Percentiles rank a stretch among this genome's conserved stretches.
Evolutionary conservation across 2,797 vertebrate genomes (phyloP).

Genomic region (Notolepis coatsorum): DNA sequence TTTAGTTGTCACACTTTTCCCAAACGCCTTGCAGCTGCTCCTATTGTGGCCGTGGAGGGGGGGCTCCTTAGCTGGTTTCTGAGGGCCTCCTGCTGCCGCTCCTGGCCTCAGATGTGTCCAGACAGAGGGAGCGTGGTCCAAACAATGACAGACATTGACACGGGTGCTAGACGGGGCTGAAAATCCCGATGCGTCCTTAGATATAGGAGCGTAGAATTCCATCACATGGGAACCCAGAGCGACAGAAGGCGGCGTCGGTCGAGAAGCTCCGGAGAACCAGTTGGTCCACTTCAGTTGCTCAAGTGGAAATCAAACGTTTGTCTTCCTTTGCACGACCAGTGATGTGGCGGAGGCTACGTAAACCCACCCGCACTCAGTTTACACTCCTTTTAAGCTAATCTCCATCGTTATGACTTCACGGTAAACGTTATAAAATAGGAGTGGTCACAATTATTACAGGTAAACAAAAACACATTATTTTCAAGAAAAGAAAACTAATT

Average conservation of each 20-base stretch:
- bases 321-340: not conserved
- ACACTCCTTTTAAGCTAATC: too few species aligned
- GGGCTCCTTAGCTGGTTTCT: slow-evolving; percentile 65
- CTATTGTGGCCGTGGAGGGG: slow-evolving; percentile 76
- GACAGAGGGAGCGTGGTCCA: slow-evolving; percentile 59
- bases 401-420: too few species aligned
- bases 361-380: too few species aligned
- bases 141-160: slow-evolving; percentile 73
- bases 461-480: too few species aligned
- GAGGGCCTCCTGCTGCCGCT: slow-evolving; percentile 76
- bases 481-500: too few species aligned
- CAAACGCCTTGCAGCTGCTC: slow-evolving; percentile 88
- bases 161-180: slow-evolving; percentile 48
- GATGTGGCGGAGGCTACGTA: too few species aligned
- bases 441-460: too few species aligned
- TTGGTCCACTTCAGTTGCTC: slow-evolving; percentile 2
- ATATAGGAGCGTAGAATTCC: slow-evolving; percentile 69
- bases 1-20: slow-evolving; percentile 84
- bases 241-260: slow-evolving; percentile 14
- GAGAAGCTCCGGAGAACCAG: not conserved
- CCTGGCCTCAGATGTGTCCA: slow-evolving; percentile 60
- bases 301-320: not conserved
- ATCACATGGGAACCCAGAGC: slow-evolving; percentile 44
- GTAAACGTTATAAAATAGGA: too few species aligned
- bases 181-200: slow-evolving; percentile 38